phyloP scores from a whole-genome alignment of 2,113 vertebrate species.

The Psammodynastes pulverulentus region DNA sequence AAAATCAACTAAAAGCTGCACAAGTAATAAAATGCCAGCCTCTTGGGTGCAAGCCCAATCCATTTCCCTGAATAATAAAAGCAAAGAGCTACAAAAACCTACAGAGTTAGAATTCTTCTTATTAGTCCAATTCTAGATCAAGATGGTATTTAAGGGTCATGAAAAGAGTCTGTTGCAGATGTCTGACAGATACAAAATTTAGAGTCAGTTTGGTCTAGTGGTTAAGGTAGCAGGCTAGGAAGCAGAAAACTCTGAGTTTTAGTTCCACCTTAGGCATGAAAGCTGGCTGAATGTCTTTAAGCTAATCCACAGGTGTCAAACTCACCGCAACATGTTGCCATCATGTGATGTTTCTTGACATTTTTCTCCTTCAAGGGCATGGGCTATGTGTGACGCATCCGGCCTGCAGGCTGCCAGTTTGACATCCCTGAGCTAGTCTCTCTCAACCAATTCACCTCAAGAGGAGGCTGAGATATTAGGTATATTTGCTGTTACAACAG shows the following conservation, averaged over 20 bases:
- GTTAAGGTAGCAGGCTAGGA: neutral
- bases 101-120: neutral
- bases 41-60: neutral
- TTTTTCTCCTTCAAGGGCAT: too few relatives aligned
- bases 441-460: neutral
- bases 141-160: neutral
- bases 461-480: neutral
- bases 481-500: neutral
- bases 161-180: neutral
- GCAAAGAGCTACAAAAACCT: neutral
- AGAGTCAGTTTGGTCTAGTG: neutral
- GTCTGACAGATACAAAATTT: neutral
- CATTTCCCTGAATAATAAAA: neutral
- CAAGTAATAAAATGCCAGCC: neutral
- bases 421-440: neutral
- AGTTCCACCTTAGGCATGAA: neutral
- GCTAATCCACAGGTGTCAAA: neutral
- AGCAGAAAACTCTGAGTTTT: neutral
- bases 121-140: neutral
- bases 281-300: neutral
- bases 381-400: too few relatives aligned
- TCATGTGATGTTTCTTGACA: too few relatives aligned
- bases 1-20: neutral
- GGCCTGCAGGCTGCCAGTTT: too few relatives aligned
- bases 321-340: too few relatives aligned